Evolutionary conservation across 2,113 vertebrate genomes (phyloP), one percentile per base, ranked within the genome.

Genomic region (Cebidichthys violaceus): DNA sequence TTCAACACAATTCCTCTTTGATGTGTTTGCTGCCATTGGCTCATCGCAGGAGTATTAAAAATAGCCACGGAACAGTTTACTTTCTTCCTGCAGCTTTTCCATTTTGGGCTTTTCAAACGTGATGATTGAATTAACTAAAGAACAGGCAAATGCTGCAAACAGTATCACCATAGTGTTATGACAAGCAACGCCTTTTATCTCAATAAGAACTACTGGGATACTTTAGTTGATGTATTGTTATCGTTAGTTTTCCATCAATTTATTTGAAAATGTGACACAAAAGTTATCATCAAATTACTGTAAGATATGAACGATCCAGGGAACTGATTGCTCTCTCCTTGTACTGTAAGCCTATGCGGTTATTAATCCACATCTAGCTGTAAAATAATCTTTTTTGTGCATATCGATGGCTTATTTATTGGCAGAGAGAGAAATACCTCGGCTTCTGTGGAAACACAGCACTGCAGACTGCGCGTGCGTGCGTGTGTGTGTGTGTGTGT

Each of bases 401-500:
- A 20, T 59, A 57, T 59, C 9, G 17, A 67, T 60, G 61, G 9
- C 17, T 73, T 75, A 9, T 41, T 76, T 47, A 57, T 29, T 72
- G 35, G 50, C 41, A 69, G 69, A 76, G 39, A 55, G 33, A 66
- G 39, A 60, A 61, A 73, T 60, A 8, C 18, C 61, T 45, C 37
- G 9, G 67, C 45, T 71, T 71, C 45, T 68, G 52, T 57, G 31
- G 61, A 81, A 83, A 79, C 54, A 59, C 62, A 47, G 27, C 54
- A 71, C 45, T 79, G 62, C 33, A 68, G 33, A 52, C n/a, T 78
- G 43, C 7, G 47, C n/a, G n/a, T n/a, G n/a, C n/a, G n/a, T n/a
- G n/a, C n/a, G n/a, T 60, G 45, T 65, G 72, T 74, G 81, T 79
- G 71, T 67, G 67, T 27, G n/a, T n/a, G n/a, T n/a, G n/a, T n/a